These are phyloP conservation scores for Antigone vipio DNA, from an alignment of 2,113 vertebrate genomes.

Conservation along the genomic window DNA sequence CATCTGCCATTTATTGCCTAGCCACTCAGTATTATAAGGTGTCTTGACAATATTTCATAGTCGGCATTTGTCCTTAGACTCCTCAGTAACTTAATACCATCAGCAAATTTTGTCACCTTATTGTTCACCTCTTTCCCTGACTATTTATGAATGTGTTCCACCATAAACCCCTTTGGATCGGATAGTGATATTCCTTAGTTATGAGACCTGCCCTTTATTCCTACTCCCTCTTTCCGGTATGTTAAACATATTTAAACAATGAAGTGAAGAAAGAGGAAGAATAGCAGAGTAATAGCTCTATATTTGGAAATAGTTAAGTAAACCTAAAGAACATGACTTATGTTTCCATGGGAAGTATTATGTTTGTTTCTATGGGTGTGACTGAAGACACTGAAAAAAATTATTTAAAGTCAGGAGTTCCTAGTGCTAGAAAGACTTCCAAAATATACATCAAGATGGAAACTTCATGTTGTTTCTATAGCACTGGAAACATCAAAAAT, in stretches of 20 bases:
- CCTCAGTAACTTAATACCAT: neutral
- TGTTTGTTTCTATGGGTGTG: neutral
- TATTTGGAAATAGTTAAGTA: neutral
- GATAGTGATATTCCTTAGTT: neutral
- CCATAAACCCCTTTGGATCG: neutral
- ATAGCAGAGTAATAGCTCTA: neutral
- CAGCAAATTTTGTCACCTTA: neutral
- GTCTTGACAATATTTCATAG: neutral
- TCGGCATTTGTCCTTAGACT: neutral
- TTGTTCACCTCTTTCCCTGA: neutral
- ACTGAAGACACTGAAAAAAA: neutral
- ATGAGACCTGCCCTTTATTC: neutral
- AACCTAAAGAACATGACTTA: neutral
- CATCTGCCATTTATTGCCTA: neutral
- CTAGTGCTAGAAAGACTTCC: neutral
- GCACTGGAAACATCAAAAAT: neutral
- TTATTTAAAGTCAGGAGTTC: neutral
- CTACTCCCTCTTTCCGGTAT: neutral
- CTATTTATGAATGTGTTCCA: neutral
- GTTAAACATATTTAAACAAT: neutral
- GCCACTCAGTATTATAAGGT: neutral
- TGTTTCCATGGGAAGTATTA: neutral
- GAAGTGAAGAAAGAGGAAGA: neutral
- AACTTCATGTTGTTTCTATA: neutral
- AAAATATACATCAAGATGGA: neutral